phyloP scores from a whole-genome alignment of 2,797 vertebrate species.

The Spea hammondii region DNA sequence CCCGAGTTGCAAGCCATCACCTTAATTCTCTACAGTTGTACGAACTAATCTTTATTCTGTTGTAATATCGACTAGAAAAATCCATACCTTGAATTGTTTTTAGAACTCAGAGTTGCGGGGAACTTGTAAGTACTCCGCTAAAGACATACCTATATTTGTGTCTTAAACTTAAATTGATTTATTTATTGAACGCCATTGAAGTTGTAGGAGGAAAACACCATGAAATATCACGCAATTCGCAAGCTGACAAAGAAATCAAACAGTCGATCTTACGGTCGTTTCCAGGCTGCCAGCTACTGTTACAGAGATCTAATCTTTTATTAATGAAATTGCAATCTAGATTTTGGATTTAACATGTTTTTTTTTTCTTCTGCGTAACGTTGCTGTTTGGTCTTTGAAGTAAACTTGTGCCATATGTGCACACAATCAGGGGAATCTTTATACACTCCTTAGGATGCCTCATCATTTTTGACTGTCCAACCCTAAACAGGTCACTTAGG shows the following conservation, averaged over 20 bases:
- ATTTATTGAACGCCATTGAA: slow-evolving; percentile 13
- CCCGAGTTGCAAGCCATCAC: not conserved
- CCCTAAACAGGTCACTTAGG: too few species aligned
- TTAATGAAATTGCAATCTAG: too few species aligned
- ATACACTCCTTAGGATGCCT: too few species aligned
- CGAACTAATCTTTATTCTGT: not conserved
- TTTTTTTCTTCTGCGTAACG: too few species aligned
- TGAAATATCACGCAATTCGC: not conserved
- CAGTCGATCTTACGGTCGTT: not conserved
- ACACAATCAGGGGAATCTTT: too few species aligned
- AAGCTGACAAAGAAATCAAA: not conserved
- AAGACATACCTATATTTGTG: not conserved
- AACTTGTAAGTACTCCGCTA: not conserved
- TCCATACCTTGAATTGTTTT: slow-evolving; percentile 15
- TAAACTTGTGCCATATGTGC: too few species aligned
- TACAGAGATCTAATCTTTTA: too few species aligned
- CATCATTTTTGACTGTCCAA: too few species aligned
- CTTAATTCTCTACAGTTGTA: not conserved
- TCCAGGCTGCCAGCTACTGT: too few species aligned
- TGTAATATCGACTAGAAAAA: not conserved
- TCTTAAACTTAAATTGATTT: slow-evolving; percentile 8
- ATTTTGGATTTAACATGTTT: too few species aligned
- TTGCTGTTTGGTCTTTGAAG: too few species aligned
- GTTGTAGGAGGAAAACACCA: not conserved
- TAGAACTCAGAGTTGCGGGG: not conserved